Base-by-base conservation (phyloP, 1,140 invertebrate species). In the Drosophila pachea region DNA sequence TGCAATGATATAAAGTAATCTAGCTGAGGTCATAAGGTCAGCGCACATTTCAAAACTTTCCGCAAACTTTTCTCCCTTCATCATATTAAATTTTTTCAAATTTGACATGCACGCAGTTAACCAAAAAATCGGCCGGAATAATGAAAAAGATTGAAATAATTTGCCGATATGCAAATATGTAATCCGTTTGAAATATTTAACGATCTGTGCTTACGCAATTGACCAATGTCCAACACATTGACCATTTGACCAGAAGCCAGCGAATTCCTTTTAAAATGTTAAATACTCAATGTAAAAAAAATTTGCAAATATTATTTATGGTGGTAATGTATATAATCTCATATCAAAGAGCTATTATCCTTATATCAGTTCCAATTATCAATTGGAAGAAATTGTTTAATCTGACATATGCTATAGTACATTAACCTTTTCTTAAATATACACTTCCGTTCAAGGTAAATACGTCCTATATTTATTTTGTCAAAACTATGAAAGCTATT, bases 101-200 rank as follows among this genome's bases (percentile, higher is more conserved):
- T 43, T 32, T 43, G 48, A 50, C 53, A 55, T 55, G 9, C 11
- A 8, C 42, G 42, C 22, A 31, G 38, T 42, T 40, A 35, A 7
- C n/a, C n/a, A n/a, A n/a, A n/a, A n/a, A n/a, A n/a, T n/a, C n/a
- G n/a, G n/a, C n/a, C n/a, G n/a, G n/a, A n/a, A 65, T 62, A 70
- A 65, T 65, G 62, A 29, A 7, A 40, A 59, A 58, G 62, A 65
- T 70, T 53, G 47, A 38, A 59, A 65, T 65, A 49, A 45, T 49
- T 43, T 56, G 40, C 50, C 47, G n/a, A 31, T 65, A 70, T 70
- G 68, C 36, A 59, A 70, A 70, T 70, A 70, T 70, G 64, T 70
- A 62, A 58, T 45, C 68, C 59, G 62, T 59, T 38, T 70, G 62
- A 58, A 9, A 12, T 43, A 6, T n/a, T n/a, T n/a, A n/a, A n/a